Evolutionary conservation across 1,140 invertebrate species (phyloP).

Genomic region (Aradophagus sp.): DNA sequence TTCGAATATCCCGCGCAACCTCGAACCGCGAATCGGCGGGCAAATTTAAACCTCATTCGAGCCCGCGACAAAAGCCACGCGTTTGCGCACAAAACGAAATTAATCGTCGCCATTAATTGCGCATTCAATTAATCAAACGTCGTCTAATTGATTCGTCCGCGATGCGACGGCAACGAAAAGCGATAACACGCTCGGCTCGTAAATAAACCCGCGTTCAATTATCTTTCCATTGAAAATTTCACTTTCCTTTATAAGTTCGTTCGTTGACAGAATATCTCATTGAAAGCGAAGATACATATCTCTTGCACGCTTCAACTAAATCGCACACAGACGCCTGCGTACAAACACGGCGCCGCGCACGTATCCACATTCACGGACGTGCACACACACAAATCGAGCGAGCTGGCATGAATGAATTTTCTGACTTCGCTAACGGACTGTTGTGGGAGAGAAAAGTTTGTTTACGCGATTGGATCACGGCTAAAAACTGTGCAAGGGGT

Average conservation of each 20-base stretch:
- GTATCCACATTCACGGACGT: background rate
- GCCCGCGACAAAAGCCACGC: no score
- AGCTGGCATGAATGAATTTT: constrained; percentile 48
- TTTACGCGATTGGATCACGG: constrained; percentile 48
- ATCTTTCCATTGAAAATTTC: constrained; percentile 47
- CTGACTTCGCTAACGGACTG: constrained; percentile 46
- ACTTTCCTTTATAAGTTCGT: constrained; percentile 52
- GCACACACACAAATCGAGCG: constrained; percentile 6
- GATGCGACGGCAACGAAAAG: no score
- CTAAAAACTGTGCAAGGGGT: no score
- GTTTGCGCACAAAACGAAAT: no score
- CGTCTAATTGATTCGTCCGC: no score
- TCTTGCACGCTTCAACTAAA: constrained; percentile 49
- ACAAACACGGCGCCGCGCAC: constrained; percentile 1
- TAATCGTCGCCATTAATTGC: no score
- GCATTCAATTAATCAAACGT: no score
- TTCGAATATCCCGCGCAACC: no score
- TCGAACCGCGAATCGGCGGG: no score
- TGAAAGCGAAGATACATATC: constrained; percentile 52
- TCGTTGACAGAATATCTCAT: constrained; percentile 52
- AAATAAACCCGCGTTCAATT: constrained; percentile 36
- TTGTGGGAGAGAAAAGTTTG: constrained; percentile 46
- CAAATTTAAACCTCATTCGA: no score
- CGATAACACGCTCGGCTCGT: constrained; percentile 6
- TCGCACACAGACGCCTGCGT: constrained; percentile 25